phyloP scores from a whole-genome alignment of 1,140 invertebrate species.

The Pissodes strobi region DNA sequence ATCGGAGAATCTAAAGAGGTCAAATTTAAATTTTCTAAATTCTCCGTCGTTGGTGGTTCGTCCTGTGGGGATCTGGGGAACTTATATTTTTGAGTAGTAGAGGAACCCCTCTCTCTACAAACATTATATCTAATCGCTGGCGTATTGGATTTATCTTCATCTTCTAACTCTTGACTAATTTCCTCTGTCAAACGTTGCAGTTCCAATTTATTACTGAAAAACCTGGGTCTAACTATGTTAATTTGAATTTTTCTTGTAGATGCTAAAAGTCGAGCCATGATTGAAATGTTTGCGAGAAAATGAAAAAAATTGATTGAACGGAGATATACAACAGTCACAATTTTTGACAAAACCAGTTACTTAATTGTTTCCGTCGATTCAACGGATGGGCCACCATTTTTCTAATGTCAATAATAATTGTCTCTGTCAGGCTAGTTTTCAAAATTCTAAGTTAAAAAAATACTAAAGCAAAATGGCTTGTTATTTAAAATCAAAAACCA shows the following conservation, averaged over 20 bases:
- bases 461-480: too few species aligned
- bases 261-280: conserved; percentile 8
- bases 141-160: conserved; percentile 1
- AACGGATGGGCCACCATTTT: too few species aligned
- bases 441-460: too few species aligned
- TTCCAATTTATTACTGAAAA: conserved; percentile 29
- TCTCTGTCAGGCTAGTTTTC: too few species aligned
- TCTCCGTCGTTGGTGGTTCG: conserved; percentile 3
- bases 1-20: conserved; percentile 2
- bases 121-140: conserved; percentile 39
- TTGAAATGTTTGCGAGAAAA: conserved; percentile 3
- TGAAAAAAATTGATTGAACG: background rate
- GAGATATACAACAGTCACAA: background rate
- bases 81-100: conserved; percentile 20
- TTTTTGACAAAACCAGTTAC: too few species aligned
- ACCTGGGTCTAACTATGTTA: background rate
- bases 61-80: conserved; percentile 19
- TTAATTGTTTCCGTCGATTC: too few species aligned
- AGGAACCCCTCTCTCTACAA: conserved; percentile 21
- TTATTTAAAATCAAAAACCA: too few species aligned
- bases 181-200: conserved; percentile 14
- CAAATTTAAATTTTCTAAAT: conserved; percentile 2
- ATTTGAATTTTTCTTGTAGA: conserved; percentile 14
- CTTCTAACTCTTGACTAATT: conserved; percentile 10
- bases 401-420: too few species aligned